Conservation (phyloP, 2,113 vertebrate genomes). For the Ptychochromis oligacanthus region DNA sequence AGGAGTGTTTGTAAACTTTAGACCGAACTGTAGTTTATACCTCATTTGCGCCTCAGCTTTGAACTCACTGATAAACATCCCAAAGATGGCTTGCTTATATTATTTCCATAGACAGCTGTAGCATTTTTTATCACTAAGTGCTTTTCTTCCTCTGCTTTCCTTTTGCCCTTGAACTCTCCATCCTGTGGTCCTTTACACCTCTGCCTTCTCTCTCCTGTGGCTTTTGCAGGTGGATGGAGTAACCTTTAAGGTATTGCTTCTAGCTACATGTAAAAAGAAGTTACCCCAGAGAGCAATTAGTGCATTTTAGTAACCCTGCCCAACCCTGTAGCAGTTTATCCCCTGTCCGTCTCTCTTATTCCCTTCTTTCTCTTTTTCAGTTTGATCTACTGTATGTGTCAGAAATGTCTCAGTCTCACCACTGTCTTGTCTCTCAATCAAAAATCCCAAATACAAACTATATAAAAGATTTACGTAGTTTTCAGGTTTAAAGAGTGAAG, state of each 20-base stretch:
- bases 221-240: conserved; percentile 76
- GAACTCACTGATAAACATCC: neutral
- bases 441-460: neutral
- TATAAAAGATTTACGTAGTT: neutral
- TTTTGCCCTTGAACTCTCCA: conserved; percentile 56
- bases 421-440: neutral
- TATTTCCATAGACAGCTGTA: conserved; percentile 32
- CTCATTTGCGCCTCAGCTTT: neutral
- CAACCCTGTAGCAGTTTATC: conserved; percentile 23
- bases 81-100: neutral
- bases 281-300: conserved; percentile 39
- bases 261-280: conserved; percentile 60
- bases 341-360: neutral
- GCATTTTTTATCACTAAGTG: conserved; percentile 49
- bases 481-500: rapidly evolving
- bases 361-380: neutral
- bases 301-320: conserved; percentile 51
- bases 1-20: neutral
- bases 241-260: conserved; percentile 76
- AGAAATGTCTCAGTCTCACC: conserved; percentile 3
- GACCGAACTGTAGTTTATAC: neutral
- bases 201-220: conserved; percentile 61
- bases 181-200: conserved; percentile 54
- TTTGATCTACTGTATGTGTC: conserved; percentile 23
- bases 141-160: conserved; percentile 44